Percentiles rank a stretch among this genome's conserved stretches.
Conservation (phyloP, 2,888 invertebrate species). For the Dexiosoma caninum region DNA sequence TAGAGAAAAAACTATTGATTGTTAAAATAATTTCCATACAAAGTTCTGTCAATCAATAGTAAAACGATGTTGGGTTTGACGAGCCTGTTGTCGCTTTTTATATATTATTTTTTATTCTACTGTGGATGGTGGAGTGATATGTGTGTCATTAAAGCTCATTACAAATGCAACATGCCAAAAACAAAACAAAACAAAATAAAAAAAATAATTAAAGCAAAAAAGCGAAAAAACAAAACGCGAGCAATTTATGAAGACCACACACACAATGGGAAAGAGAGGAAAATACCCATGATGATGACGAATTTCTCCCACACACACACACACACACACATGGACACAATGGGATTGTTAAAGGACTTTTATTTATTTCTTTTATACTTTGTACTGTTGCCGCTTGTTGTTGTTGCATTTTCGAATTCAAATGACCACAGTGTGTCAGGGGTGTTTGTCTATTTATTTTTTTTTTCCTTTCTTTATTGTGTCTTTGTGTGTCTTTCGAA, state of each 20-base stretch:
- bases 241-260: neutral
- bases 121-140: neutral
- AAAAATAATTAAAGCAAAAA: slow-evolving; percentile 3
- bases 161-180: slow-evolving; percentile 57
- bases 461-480: too few relatives aligned
- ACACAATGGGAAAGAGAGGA: slow-evolving; percentile 20
- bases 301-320: neutral
- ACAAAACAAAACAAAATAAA: slow-evolving; percentile 45
- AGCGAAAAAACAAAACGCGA: neutral
- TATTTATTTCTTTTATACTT: slow-evolving; percentile 1
- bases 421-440: slow-evolving; percentile 27
- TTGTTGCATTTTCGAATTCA: slow-evolving; percentile 12
- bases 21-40: too few relatives aligned
- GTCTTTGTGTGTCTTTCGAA: slow-evolving; percentile 18
- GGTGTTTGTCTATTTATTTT: neutral
- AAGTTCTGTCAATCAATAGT: too few relatives aligned
- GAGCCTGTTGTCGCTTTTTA: neutral
- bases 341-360: too few relatives aligned
- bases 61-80: neutral
- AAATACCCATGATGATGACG: too few relatives aligned
- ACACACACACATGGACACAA: neutral
- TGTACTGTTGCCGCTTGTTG: neutral
- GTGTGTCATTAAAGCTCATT: slow-evolving; percentile 53
- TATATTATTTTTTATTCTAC: neutral
- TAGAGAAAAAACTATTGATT: too few relatives aligned